A percentile compares a stretch with the other conserved stretches of the same genome.
phyloP scores from a whole-genome alignment of 1,140 invertebrate genomes.

The Cyphomyrmex costatus region DNA sequence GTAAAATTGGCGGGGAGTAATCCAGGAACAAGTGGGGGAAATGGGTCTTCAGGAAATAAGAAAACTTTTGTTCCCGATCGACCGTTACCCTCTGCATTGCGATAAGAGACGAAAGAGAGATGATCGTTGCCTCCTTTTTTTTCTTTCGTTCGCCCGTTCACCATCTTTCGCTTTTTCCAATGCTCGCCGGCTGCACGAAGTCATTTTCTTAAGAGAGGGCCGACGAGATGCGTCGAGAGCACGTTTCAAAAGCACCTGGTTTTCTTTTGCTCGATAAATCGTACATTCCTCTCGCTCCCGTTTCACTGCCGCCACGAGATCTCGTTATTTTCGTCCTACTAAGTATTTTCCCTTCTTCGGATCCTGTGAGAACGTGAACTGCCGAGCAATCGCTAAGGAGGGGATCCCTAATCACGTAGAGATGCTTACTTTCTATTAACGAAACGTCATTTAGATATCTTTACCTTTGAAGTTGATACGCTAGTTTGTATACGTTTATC shows the following conservation, averaged over 20 bases:
- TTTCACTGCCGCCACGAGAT: constrained; percentile 1
- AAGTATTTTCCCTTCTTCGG: constrained; percentile 2
- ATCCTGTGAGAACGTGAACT: constrained; percentile 35
- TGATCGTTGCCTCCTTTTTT: constrained; percentile 7
- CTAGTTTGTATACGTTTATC: not conserved
- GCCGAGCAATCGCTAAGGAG: constrained; percentile 17
- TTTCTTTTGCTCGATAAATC: constrained; percentile 69
- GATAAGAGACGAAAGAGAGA: constrained; percentile 62
- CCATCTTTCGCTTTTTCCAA: constrained; percentile 39
- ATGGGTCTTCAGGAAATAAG: constrained; percentile 70
- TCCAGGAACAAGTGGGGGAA: constrained; percentile 10
- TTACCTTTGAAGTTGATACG: not conserved
- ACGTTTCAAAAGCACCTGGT: constrained; percentile 71
- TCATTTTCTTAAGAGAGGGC: constrained; percentile 72
- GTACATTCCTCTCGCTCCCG: constrained; percentile 40
- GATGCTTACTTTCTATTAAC: constrained; percentile 38
- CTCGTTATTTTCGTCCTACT: constrained; percentile 50
- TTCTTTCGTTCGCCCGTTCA: not conserved
- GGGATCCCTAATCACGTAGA: not conserved
- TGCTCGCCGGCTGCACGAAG: constrained; percentile 52
- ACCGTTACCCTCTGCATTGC: constrained; percentile 51
- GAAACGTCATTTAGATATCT: constrained; percentile 36
- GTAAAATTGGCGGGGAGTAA: constrained; percentile 26
- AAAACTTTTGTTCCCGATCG: constrained; percentile 72
- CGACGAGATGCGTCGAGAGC: constrained; percentile 60